Percentiles rank a stretch among this genome's conserved stretches.
Conservation (phyloP, 2,797 vertebrate genomes). For the Lagorchestes hirsutus region DNA sequence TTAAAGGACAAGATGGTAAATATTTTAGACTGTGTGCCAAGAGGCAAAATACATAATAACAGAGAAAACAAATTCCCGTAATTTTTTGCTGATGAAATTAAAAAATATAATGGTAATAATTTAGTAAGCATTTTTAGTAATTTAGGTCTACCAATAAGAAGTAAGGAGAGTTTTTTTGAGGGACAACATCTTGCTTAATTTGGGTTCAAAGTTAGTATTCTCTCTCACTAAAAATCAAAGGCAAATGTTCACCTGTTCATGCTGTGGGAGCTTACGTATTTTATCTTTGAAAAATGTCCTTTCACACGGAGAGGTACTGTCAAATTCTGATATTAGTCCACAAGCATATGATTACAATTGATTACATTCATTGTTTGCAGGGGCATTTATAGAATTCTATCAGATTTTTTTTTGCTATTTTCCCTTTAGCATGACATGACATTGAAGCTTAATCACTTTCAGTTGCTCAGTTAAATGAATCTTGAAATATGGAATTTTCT, state of each 20-base stretch:
- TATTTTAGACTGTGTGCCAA: not conserved
- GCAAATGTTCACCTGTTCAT: not conserved
- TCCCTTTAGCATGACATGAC: no score
- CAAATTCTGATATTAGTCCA: no score
- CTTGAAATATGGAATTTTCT: no score
- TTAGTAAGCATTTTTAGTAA: not conserved
- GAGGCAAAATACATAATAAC: not conserved
- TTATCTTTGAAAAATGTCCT: not conserved
- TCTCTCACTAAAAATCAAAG: not conserved
- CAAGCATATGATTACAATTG: no score
- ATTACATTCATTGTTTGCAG: no score
- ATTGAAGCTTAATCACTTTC: no score
- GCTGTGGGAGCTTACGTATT: not conserved
- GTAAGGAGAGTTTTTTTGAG: not conserved
- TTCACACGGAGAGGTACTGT: no score
- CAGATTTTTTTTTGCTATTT: no score
- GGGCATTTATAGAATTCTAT: no score
- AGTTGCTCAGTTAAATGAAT: no score
- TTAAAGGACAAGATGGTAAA: not conserved
- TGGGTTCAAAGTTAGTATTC: not conserved
- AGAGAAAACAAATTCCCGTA: not conserved
- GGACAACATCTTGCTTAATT: not conserved
- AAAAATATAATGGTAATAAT: not conserved
- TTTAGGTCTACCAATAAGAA: not conserved
- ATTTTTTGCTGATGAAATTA: not conserved